A percentile compares a stretch with the other conserved stretches of the same genome.
These are phyloP conservation scores for Chrysopilus asiliformis DNA, from an alignment of 2,888 invertebrate genomes.

Conservation along the genomic window DNA sequence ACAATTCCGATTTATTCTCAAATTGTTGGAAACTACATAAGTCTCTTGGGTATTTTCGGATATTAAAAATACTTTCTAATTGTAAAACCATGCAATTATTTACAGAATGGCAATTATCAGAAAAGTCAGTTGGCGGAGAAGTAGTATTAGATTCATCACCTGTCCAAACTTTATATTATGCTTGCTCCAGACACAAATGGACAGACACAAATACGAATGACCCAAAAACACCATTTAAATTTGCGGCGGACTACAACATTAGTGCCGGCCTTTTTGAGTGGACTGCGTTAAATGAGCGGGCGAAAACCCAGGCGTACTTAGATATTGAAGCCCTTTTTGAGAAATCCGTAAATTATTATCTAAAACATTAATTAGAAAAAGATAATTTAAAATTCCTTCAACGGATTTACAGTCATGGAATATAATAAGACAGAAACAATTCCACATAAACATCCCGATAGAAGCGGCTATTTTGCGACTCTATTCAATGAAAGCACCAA, in stretches of 20 bases:
- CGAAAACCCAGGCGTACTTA: slow-evolving; percentile 29
- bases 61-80: slow-evolving; percentile 1
- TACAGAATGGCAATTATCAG: slow-evolving; percentile 15
- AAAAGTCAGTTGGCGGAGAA: slow-evolving; percentile 14
- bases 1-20: slow-evolving; percentile 35
- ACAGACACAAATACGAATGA: slow-evolving; percentile 23
- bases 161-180: slow-evolving; percentile 28
- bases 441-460: slow-evolving; percentile 32
- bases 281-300: slow-evolving; percentile 46
- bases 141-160: slow-evolving; percentile 21
- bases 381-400: not conserved
- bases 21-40: slow-evolving; percentile 39
- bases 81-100: not conserved
- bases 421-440: slow-evolving; percentile 31
- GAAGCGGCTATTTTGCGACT: slow-evolving; percentile 28
- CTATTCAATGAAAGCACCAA: slow-evolving; percentile 27
- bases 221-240: slow-evolving; percentile 25
- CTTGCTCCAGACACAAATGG: slow-evolving; percentile 30
- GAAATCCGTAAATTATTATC: slow-evolving; percentile 9
- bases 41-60: slow-evolving; percentile 27
- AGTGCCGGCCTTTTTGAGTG: slow-evolving; percentile 53
- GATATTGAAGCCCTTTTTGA: slow-evolving; percentile 25
- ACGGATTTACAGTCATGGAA: slow-evolving; percentile 25
- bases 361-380: not conserved
- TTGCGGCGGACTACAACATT: slow-evolving; percentile 36